Percentiles rank a stretch among this genome's conserved stretches.
Evolutionary conservation across 2,113 vertebrate genomes (phyloP).

Genomic region (Phaethornis superciliosus): DNA sequence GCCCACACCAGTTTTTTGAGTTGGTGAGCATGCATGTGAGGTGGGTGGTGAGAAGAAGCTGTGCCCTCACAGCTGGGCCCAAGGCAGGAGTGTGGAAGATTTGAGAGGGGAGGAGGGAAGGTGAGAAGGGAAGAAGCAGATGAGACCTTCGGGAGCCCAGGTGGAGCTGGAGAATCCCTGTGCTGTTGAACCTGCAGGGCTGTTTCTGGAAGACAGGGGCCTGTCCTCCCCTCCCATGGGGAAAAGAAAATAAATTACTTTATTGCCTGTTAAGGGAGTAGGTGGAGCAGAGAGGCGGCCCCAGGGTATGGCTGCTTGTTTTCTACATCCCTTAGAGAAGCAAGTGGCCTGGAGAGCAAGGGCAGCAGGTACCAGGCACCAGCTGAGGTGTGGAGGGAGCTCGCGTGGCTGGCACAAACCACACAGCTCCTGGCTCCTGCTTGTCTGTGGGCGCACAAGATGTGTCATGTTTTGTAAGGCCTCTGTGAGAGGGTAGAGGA

Average conservation of each 20-base stretch:
- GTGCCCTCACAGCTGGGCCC: background rate
- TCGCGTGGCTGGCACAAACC: accelerated
- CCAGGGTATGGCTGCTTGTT: background rate
- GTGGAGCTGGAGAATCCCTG: accelerated
- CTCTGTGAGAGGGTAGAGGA: background rate
- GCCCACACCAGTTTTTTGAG: accelerated
- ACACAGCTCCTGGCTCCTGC: background rate
- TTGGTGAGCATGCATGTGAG: accelerated
- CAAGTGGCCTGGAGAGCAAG: accelerated
- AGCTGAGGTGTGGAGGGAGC: accelerated
- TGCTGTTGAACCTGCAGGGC: background rate
- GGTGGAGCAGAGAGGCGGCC: accelerated
- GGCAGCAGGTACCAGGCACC: accelerated
- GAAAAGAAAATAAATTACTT: background rate
- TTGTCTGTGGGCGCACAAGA: accelerated
- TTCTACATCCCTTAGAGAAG: background rate
- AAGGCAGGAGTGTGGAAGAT: background rate
- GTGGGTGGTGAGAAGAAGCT: accelerated
- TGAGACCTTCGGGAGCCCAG: accelerated
- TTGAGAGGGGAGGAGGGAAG: accelerated
- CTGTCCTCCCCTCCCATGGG: accelerated
- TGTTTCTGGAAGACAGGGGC: background rate
- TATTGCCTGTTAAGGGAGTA: background rate
- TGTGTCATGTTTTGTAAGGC: accelerated
- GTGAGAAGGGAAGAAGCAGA: no score